These are phyloP conservation scores for Telmatochromis brachygnathus DNA, from an alignment of 2,113 vertebrate genomes.

Conservation along the genomic window DNA sequence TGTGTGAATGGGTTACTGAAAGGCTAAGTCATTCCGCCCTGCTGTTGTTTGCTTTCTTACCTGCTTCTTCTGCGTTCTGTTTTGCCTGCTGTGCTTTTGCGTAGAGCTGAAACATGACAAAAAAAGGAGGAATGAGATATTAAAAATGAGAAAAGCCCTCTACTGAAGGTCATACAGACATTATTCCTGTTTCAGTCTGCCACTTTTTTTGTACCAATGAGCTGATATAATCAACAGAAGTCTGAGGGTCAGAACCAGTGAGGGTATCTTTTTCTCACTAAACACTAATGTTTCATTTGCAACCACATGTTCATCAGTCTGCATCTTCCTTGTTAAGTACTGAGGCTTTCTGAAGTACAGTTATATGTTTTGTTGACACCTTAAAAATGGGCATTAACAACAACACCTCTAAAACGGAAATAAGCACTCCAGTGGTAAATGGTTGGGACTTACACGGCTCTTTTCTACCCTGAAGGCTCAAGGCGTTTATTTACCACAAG, in stretches of 20 bases:
- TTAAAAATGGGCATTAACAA: not conserved
- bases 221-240: not conserved
- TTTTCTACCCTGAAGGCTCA: not conserved
- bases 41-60: conserved; percentile 58
- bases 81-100: conserved; percentile 87
- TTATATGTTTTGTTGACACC: not conserved
- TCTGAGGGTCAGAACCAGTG: not conserved
- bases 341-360: not conserved
- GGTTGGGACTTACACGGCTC: not conserved
- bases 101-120: conserved; percentile 70
- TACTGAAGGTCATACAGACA: not conserved
- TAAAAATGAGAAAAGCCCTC: not conserved
- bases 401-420: not conserved
- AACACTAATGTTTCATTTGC: not conserved
- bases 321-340: not conserved
- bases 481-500: not conserved
- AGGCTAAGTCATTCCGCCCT: not conserved
- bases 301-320: not conserved
- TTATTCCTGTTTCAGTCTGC: not conserved
- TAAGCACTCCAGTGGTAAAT: not conserved
- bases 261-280: not conserved
- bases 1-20: not conserved
- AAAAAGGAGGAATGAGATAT: not conserved
- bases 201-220: not conserved
- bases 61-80: conserved; percentile 83